Percentiles rank a stretch among this genome's conserved stretches.
Conservation (phyloP, 1,140 invertebrate species). For the Hestina assimilis region DNA sequence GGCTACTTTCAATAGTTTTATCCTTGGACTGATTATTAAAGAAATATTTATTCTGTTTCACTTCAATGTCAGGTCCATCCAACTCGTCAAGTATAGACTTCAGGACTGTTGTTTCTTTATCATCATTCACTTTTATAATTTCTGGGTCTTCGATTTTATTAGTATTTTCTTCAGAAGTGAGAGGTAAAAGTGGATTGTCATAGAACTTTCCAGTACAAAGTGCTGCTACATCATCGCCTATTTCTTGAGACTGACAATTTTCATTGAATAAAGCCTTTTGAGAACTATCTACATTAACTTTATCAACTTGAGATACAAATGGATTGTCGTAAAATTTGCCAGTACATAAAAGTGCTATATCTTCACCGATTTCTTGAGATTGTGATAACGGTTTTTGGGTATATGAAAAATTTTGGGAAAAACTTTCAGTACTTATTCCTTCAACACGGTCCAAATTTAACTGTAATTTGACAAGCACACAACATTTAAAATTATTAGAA, state of each 20-base stretch:
- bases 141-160: constrained; percentile 30
- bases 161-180: background rate
- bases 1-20: constrained; percentile 28
- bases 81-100: constrained; percentile 65
- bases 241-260: constrained; percentile 40
- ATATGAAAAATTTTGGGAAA: constrained; percentile 38
- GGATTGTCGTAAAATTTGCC: constrained; percentile 68
- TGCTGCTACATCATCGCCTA: constrained; percentile 54
- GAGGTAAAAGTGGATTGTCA: constrained; percentile 52
- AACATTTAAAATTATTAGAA: no score
- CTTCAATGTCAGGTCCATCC: constrained; percentile 49
- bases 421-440: constrained; percentile 37
- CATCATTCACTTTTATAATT: background rate
- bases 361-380: constrained; percentile 57
- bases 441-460: constrained; percentile 36
- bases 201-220: constrained; percentile 68
- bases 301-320: constrained; percentile 49
- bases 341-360: constrained; percentile 56
- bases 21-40: constrained; percentile 16
- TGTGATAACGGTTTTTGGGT: constrained; percentile 29
- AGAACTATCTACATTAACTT: background rate
- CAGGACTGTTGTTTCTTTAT: constrained; percentile 35
- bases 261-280: background rate
- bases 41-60: constrained; percentile 56
- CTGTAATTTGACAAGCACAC: no score